phyloP scores from a whole-genome alignment of 1,140 invertebrate genomes.

The Solen grandis region DNA sequence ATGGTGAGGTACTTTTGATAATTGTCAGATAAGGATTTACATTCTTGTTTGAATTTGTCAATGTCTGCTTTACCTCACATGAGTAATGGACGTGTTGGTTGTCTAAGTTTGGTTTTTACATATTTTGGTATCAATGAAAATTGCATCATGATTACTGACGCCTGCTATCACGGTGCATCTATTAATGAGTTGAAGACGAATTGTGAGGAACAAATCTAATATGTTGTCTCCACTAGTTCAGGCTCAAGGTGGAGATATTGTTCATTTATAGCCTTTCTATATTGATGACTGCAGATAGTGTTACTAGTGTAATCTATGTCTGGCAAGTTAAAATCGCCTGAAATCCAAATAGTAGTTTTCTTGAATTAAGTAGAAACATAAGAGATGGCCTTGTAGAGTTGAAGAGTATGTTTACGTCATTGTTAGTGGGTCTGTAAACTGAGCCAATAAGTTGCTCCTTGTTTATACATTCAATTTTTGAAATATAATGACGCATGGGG shows the following conservation, averaged over 20 bases:
- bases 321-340: background rate
- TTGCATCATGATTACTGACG: background rate
- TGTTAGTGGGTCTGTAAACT: conserved; percentile 6
- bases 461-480: no score
- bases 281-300: background rate
- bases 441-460: background rate
- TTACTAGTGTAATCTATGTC: background rate
- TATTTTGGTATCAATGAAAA: conserved; percentile 2
- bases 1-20: no score
- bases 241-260: background rate
- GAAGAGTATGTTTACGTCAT: background rate
- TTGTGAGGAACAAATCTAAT: conserved; percentile 12
- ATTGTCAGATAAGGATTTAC: no score
- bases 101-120: no score
- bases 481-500: no score
- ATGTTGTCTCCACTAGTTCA: background rate
- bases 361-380: background rate
- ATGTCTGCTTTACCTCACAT: conserved; percentile 13
- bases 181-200: conserved; percentile 10
- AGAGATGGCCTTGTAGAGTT: background rate
- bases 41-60: background rate
- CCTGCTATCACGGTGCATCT: conserved; percentile 9
- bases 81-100: background rate
- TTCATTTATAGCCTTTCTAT: conserved; percentile 3
- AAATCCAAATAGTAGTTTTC: background rate